Percentiles rank a stretch among this genome's conserved stretches.
These are phyloP conservation scores for Apostichopus japonicus DNA, from an alignment of 35 echinoderm and acorn worm species.

Conservation along the genomic window DNA sequence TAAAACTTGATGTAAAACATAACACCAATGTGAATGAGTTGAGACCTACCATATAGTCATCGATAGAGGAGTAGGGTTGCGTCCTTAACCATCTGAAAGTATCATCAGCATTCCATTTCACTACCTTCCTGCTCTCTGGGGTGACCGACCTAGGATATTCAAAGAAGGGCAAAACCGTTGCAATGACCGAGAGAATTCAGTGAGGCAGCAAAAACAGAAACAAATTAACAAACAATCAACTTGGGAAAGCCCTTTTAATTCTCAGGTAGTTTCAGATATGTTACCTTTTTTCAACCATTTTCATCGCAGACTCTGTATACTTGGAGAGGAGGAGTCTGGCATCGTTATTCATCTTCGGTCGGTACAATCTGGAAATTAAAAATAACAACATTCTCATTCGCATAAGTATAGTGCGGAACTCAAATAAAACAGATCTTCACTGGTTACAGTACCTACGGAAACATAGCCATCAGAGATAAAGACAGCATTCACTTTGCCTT, in stretches of 20 bases:
- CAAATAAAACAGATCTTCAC: no score
- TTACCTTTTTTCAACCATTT: constrained; percentile 89
- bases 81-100: constrained; percentile 85
- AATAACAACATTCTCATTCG: no score
- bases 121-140: constrained; percentile 94
- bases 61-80: constrained; percentile 80
- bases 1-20: no score
- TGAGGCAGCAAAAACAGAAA: no score
- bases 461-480: no score
- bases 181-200: neutral
- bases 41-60: constrained; percentile 84
- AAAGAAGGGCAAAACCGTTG: neutral
- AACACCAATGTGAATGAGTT: neutral
- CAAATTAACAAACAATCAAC: no score
- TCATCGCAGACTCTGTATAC: constrained; percentile 96
- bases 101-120: constrained; percentile 96
- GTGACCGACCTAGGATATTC: constrained; percentile 55
- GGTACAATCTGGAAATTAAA: constrained; percentile 67
- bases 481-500: no score
- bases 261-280: neutral
- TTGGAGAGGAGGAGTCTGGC: constrained; percentile 80
- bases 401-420: no score
- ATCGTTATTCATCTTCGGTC: constrained; percentile 75
- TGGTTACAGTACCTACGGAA: no score
- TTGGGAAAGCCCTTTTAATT: no score